Conservation (phyloP, 1,140 invertebrate genomes). For the Drosophila dunni region DNA sequence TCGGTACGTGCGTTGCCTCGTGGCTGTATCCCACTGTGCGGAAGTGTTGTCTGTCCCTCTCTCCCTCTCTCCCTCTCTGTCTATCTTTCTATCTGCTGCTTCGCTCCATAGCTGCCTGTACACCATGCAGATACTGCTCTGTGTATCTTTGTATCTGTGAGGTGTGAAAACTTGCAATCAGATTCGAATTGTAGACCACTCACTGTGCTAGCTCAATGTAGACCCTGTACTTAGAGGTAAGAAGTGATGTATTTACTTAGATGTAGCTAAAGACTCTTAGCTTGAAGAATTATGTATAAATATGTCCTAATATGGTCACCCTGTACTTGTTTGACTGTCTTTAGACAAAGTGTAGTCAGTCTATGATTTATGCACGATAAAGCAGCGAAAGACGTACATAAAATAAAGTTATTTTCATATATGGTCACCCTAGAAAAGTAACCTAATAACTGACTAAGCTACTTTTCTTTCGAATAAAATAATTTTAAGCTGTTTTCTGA, state of each 20-base stretch:
- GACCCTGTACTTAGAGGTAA: no score
- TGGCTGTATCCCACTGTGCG: conserved; percentile 31
- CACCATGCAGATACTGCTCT: conserved; percentile 4
- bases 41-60: conserved; percentile 19
- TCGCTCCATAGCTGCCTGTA: not conserved
- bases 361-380: no score
- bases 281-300: no score
- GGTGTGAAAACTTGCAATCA: conserved; percentile 43
- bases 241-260: not conserved
- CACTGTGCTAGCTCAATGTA: not conserved
- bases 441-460: not conserved
- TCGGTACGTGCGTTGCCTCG: conserved; percentile 9
- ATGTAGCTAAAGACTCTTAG: no score
- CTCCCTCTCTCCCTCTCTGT: not conserved
- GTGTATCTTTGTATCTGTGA: conserved; percentile 13
- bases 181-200: conserved; percentile 13
- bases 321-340: no score
- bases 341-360: no score
- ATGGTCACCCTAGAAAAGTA: no score
- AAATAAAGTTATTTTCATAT: no score
- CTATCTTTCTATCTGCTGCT: not conserved
- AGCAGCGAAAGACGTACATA: no score
- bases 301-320: no score
- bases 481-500: no score
- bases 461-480: not conserved